Evolutionary conservation across 2,113 vertebrate species (phyloP).

Genomic region (Hippocampus abdominalis): DNA sequence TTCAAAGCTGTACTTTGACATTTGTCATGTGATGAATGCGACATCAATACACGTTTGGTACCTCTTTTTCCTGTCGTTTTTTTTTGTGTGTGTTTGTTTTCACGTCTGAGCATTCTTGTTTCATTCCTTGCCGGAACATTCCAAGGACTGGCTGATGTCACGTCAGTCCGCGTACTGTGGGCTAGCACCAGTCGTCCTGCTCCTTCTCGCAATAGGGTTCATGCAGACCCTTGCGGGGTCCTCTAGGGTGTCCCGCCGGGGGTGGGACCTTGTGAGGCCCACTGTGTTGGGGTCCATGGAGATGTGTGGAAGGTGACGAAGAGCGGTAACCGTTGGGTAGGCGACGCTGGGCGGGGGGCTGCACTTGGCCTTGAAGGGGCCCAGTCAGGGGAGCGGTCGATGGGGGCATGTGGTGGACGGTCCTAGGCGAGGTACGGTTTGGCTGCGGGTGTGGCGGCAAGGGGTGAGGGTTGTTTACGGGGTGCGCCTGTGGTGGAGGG

Average conservation of each 20-base stretch:
- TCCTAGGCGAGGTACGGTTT: slow-evolving; percentile 80
- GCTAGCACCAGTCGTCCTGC: slow-evolving; percentile 93
- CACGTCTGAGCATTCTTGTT: slow-evolving; percentile 36
- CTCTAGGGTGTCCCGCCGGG: slow-evolving; percentile 64
- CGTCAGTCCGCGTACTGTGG: slow-evolving; percentile 50
- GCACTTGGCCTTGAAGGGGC: slow-evolving; percentile 62
- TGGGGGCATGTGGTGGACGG: slow-evolving; percentile 67
- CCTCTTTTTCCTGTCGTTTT: slow-evolving; percentile 12
- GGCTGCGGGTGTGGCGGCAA: slow-evolving; percentile 55
- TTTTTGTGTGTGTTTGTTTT: slow-evolving; percentile 6
- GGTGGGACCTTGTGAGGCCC: slow-evolving; percentile 74
- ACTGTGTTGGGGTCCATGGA: slow-evolving; percentile 68
- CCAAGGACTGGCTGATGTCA: slow-evolving; percentile 43
- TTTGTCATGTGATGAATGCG: slow-evolving; percentile 50
- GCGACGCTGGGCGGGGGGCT: slow-evolving; percentile 71
- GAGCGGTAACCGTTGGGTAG: slow-evolving; percentile 86
- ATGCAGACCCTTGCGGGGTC: slow-evolving; percentile 80
- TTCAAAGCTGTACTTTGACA: slow-evolving; percentile 37
- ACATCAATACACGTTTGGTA: slow-evolving; percentile 33
- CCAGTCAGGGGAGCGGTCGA: slow-evolving; percentile 55
- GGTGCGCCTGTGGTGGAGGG: slow-evolving; percentile 54
- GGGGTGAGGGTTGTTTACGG: slow-evolving; percentile 60
- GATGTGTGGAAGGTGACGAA: slow-evolving; percentile 77
- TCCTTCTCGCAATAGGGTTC: slow-evolving; percentile 87
- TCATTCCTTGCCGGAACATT: slow-evolving; percentile 41